Evolutionary conservation across 2,888 invertebrate genomes (phyloP).

Genomic region (Drosophila cyrtoloma): DNA sequence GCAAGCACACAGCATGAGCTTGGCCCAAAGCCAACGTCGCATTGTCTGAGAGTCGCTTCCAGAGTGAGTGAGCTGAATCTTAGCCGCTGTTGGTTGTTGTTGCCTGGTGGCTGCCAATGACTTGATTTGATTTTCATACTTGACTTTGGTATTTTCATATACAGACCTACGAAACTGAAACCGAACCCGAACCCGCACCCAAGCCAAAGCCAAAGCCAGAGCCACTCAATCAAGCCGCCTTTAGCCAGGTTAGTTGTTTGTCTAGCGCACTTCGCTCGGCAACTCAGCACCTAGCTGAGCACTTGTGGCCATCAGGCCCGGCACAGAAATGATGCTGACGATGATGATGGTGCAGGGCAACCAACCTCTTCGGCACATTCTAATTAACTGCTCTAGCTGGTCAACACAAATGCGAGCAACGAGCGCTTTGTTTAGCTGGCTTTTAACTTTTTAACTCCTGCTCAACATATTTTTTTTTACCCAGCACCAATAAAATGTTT

Average conservation of each 20-base stretch:
- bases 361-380: conserved; percentile 63
- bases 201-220: conserved; percentile 11
- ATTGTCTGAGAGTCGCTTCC: conserved; percentile 35
- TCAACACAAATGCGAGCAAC: conserved; percentile 77
- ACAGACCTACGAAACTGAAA: conserved; percentile 30
- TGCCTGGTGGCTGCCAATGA: conserved; percentile 67
- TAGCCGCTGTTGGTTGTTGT: conserved; percentile 55
- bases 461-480: conserved; percentile 20
- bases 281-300: conserved; percentile 20
- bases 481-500: conserved; percentile 17
- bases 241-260: conserved; percentile 65
- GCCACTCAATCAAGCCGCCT: conserved; percentile 78
- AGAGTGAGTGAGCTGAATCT: conserved; percentile 40
- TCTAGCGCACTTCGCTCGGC: conserved; percentile 69
- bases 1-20: conserved; percentile 57
- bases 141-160: conserved; percentile 50
- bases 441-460: conserved; percentile 74
- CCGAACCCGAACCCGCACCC: background rate
- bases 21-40: conserved; percentile 26
- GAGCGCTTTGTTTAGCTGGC: conserved; percentile 74
- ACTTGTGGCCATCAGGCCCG: conserved; percentile 25
- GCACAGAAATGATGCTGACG: conserved; percentile 10
- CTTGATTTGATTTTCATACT: conserved; percentile 79
- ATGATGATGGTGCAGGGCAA: conserved; percentile 24
- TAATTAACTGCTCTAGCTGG: conserved; percentile 82